Evolutionary conservation across 2,888 invertebrate genomes (phyloP).

Genomic region (Tenodera sinensis): DNA sequence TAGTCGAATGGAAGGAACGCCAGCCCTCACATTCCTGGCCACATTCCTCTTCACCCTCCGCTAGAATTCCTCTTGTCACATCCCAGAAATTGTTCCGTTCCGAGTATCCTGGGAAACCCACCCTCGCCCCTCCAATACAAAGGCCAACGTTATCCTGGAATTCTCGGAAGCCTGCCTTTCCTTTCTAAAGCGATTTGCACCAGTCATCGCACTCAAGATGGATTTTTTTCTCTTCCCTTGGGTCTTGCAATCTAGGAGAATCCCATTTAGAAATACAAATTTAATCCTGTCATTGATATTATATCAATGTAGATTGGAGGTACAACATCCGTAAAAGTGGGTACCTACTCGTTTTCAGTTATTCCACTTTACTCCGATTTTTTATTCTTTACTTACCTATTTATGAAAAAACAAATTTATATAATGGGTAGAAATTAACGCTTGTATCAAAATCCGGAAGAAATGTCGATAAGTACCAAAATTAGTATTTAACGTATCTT

Average conservation of each 20-base stretch:
- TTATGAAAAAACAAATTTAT: too few relatives aligned
- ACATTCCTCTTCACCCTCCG: conserved; percentile 7
- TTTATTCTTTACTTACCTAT: too few relatives aligned
- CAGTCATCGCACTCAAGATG: neutral
- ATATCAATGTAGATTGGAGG: neutral
- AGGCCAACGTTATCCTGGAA: neutral
- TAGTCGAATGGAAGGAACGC: neutral
- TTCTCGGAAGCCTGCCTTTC: neutral
- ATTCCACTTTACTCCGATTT: too few relatives aligned
- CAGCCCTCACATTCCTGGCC: conserved; percentile 3
- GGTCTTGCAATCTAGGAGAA: neutral
- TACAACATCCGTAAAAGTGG: too few relatives aligned
- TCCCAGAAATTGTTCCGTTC: conserved; percentile 15
- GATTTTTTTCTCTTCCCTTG: neutral
- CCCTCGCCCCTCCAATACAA: neutral
- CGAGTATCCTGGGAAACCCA: conserved; percentile 11
- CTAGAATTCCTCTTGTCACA: conserved; percentile 28
- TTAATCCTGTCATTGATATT: neutral
- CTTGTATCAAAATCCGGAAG: too few relatives aligned
- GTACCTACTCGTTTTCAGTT: too few relatives aligned
- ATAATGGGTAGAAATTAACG: too few relatives aligned
- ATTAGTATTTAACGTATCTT: too few relatives aligned
- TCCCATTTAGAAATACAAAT: neutral
- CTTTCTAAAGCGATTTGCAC: neutral
- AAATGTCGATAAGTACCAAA: too few relatives aligned